These are phyloP conservation scores for Mustelus asterias DNA, from an alignment of 2,113 vertebrate species.

Conservation along the genomic window DNA sequence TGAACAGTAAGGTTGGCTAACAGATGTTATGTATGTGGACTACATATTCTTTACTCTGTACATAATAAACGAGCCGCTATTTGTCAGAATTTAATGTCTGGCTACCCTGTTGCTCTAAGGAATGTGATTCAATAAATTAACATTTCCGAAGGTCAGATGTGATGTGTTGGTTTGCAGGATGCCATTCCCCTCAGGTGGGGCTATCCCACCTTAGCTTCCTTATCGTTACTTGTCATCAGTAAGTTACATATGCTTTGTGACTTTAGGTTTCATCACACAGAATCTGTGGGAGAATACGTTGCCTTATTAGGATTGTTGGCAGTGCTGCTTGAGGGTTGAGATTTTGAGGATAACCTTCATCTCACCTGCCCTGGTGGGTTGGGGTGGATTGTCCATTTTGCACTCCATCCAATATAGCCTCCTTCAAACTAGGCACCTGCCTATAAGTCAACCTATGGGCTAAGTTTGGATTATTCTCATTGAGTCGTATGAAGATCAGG, in stretches of 20 bases:
- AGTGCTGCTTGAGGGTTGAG: background rate
- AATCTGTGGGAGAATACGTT: background rate
- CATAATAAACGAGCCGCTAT: slow-evolving; percentile 7
- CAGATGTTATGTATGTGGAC: slow-evolving; percentile 24
- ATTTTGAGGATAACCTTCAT: background rate
- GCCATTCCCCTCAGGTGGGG: background rate
- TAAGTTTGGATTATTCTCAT: background rate
- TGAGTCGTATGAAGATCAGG: background rate
- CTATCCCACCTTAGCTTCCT: background rate
- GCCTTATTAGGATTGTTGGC: background rate
- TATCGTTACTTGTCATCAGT: background rate
- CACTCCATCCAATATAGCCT: background rate
- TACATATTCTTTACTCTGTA: slow-evolving; percentile 28
- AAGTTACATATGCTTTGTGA: background rate
- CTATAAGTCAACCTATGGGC: background rate
- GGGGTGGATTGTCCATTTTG: background rate
- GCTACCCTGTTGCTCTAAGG: background rate
- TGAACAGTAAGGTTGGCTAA: slow-evolving; percentile 28
- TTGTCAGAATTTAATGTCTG: background rate
- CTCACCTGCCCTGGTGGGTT: background rate
- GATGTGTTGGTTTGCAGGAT: background rate
- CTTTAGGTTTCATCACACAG: background rate
- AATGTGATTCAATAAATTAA: slow-evolving; percentile 30
- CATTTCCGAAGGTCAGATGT: background rate
- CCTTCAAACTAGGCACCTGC: background rate